Conservation (phyloP, 2,797 vertebrate species). For the Natrix natrix region DNA sequence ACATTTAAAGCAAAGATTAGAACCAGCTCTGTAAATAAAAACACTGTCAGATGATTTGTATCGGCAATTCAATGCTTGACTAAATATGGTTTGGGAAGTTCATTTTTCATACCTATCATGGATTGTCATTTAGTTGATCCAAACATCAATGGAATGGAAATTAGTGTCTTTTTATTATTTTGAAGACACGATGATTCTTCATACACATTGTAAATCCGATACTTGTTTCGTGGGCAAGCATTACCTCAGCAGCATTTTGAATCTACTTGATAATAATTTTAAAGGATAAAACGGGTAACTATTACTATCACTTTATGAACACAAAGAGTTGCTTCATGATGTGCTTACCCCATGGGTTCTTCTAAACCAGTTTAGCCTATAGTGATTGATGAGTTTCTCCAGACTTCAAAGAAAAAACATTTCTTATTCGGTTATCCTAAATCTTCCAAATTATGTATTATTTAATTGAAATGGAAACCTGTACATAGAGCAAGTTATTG, state of each 20-base stretch:
- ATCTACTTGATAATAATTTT: not conserved
- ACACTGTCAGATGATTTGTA: not conserved
- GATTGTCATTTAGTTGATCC: conserved; percentile 2
- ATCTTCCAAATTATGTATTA: not conserved
- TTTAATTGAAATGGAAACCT: not conserved
- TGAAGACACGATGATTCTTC: not conserved
- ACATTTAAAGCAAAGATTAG: not conserved
- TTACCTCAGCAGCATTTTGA: not conserved
- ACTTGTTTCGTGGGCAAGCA: not conserved
- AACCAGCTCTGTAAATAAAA: not conserved
- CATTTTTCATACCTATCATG: conserved; percentile 2
- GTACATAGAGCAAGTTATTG: not conserved
- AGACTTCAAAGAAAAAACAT: not conserved
- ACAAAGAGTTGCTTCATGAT: not conserved
- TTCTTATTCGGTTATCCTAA: not conserved
- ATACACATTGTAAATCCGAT: not conserved
- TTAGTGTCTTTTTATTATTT: not conserved
- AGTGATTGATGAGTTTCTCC: not conserved
- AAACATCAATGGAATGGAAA: conserved; percentile 9
- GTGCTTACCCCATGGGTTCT: not conserved
- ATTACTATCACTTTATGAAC: not conserved
- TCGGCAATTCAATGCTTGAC: not conserved
- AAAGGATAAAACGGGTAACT: not conserved
- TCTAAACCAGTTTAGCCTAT: not conserved
- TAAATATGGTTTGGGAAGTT: not conserved